Percentiles rank a stretch among this genome's conserved stretches.
Evolutionary conservation across 2,888 invertebrate species (phyloP).

Genomic region (Papilio protenor): DNA sequence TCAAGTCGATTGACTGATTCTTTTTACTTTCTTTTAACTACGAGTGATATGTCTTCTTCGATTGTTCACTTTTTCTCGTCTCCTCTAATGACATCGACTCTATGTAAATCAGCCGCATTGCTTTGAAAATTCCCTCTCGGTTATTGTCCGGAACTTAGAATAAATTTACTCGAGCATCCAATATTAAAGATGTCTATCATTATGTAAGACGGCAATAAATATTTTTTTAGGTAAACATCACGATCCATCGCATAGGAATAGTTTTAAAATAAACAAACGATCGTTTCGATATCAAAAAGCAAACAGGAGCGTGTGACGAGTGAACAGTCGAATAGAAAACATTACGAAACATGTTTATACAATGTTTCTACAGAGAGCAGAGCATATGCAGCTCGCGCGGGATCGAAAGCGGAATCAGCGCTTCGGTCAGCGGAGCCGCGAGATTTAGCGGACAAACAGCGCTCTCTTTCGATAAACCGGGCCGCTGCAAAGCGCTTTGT

Average conservation of each 20-base stretch:
- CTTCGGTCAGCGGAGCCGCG: constrained; percentile 8
- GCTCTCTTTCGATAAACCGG: constrained; percentile 26
- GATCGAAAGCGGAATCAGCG: constrained; percentile 20
- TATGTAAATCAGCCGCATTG: neutral
- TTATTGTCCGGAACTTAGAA: too few relatives aligned
- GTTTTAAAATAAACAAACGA: constrained; percentile 2
- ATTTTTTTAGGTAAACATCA: neutral
- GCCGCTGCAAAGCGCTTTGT: constrained; percentile 16
- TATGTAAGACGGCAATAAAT: neutral
- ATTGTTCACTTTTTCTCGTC: neutral
- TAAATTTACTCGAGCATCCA: neutral
- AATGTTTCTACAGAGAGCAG: constrained; percentile 3
- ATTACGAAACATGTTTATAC: constrained; percentile 17
- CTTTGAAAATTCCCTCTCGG: neutral
- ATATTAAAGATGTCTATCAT: neutral
- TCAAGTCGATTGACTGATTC: constrained; percentile 37
- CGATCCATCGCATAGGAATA: neutral
- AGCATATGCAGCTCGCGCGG: neutral
- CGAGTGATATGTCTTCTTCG: constrained; percentile 15
- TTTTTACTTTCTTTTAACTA: constrained; percentile 20
- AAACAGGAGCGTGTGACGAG: constrained; percentile 21
- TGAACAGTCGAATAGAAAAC: constrained; percentile 17
- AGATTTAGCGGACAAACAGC: constrained; percentile 26
- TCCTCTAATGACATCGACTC: neutral
- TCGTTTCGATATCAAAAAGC: constrained; percentile 13